Percentiles rank a stretch among this genome's conserved stretches.
These are phyloP conservation scores for Zaprionus gabonicus DNA, from an alignment of 1,140 invertebrate species.

Conservation along the genomic window DNA sequence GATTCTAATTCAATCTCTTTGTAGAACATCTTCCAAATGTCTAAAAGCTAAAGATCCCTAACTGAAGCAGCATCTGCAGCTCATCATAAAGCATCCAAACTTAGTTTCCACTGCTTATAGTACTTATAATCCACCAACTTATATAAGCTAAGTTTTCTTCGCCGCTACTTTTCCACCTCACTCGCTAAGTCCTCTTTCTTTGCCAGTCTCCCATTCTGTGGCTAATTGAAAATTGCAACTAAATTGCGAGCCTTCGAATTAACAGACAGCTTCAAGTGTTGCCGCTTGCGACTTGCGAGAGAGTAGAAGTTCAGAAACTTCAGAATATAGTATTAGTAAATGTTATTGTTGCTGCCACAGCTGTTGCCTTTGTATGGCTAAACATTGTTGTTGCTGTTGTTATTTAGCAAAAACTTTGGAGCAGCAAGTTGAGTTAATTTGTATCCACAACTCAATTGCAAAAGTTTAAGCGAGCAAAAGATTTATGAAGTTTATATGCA, in stretches of 20 bases:
- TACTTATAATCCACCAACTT: too few relatives aligned
- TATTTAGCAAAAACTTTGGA: constrained; percentile 67
- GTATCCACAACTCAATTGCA: constrained; percentile 81
- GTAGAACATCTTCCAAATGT: too few relatives aligned
- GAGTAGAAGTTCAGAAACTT: constrained; percentile 41
- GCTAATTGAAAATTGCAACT: constrained; percentile 10
- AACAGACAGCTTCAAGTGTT: constrained; percentile 12
- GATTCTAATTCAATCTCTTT: too few relatives aligned
- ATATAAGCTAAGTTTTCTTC: not conserved
- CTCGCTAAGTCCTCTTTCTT: not conserved
- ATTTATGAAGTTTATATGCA: constrained; percentile 82
- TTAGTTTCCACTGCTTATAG: not conserved
- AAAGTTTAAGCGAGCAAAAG: constrained; percentile 81
- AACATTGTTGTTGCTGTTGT: constrained; percentile 46
- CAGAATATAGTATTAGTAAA: constrained; percentile 67
- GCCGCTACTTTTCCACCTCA: not conserved
- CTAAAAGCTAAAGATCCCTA: not conserved
- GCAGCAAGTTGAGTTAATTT: constrained; percentile 79
- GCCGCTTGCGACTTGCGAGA: constrained; percentile 31
- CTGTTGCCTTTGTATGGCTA: constrained; percentile 26
- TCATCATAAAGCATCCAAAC: too few relatives aligned
- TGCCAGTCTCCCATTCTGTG: not conserved
- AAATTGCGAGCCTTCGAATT: constrained; percentile 4
- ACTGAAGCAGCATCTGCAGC: not conserved
- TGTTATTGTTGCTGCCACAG: constrained; percentile 69